phyloP scores from a whole-genome alignment of 2,797 vertebrate genomes.

The Falco rusticolus region DNA sequence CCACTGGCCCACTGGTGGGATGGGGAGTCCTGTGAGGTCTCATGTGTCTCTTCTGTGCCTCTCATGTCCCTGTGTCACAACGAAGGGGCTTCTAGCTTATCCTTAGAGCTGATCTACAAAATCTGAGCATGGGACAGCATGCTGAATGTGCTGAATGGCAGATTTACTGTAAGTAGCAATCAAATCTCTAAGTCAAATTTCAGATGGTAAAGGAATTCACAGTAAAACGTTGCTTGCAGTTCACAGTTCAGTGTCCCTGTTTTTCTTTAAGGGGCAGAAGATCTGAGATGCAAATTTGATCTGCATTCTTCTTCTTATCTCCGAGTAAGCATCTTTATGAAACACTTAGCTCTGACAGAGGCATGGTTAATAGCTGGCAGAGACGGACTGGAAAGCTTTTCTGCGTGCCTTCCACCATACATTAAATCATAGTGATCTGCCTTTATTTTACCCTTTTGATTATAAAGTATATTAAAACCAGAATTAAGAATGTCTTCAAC shows the following conservation, averaged over 20 bases:
- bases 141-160: background rate
- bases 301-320: background rate
- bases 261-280: background rate
- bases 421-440: background rate
- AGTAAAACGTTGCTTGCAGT: background rate
- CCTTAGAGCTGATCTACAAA: background rate
- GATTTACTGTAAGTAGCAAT: background rate
- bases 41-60: background rate
- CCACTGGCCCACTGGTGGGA: background rate
- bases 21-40: background rate
- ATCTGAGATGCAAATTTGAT: background rate
- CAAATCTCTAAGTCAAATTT: background rate
- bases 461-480: background rate
- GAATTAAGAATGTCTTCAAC: background rate
- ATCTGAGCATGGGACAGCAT: background rate
- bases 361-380: background rate
- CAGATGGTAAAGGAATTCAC: background rate
- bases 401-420: background rate
- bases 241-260: background rate
- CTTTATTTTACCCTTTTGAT: background rate
- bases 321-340: background rate
- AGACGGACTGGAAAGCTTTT: background rate
- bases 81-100: background rate
- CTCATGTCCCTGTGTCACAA: background rate
- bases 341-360: background rate